phyloP scores from a whole-genome alignment of 2,888 invertebrate species.

The Abrostola triplasia region DNA sequence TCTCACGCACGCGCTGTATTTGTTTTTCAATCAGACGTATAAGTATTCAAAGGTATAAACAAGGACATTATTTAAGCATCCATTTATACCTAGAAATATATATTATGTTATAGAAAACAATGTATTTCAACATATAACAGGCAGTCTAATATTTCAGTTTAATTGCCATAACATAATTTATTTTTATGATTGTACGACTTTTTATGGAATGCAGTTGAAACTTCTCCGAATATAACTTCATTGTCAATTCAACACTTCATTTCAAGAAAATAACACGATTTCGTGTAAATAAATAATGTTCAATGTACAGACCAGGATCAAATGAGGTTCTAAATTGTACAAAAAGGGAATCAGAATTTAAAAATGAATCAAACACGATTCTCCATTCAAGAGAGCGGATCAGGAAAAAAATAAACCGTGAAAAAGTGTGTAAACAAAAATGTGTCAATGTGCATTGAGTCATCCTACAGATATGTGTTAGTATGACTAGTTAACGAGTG shows the following conservation, averaged over 20 bases:
- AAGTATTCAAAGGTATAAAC: constrained; percentile 62
- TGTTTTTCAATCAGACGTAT: constrained; percentile 77
- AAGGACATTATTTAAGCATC: constrained; percentile 15
- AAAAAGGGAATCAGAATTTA: constrained; percentile 60
- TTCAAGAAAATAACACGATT: constrained; percentile 70
- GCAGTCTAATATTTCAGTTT: constrained; percentile 6
- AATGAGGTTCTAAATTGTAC: constrained; percentile 65
- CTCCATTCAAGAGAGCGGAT: constrained; percentile 28
- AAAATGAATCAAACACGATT: constrained; percentile 57
- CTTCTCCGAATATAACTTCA: constrained; percentile 58
- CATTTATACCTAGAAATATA: background rate
- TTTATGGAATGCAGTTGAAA: constrained; percentile 23
- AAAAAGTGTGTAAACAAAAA: constrained; percentile 27
- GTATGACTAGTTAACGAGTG: constrained; percentile 33
- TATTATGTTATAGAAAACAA: too few relatives aligned
- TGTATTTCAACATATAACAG: background rate
- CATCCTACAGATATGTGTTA: constrained; percentile 27
- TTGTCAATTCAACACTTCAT: constrained; percentile 71
- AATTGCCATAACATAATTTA: constrained; percentile 22
- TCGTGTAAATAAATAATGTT: constrained; percentile 72
- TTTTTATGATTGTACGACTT: constrained; percentile 21
- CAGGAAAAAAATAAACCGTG: constrained; percentile 20
- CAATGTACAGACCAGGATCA: constrained; percentile 57
- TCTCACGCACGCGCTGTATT: constrained; percentile 80
- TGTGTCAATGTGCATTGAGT: constrained; percentile 29